phyloP scores from a whole-genome alignment of 53 echinoderm and acorn worm species.

The Mesocentrotus franciscanus region DNA sequence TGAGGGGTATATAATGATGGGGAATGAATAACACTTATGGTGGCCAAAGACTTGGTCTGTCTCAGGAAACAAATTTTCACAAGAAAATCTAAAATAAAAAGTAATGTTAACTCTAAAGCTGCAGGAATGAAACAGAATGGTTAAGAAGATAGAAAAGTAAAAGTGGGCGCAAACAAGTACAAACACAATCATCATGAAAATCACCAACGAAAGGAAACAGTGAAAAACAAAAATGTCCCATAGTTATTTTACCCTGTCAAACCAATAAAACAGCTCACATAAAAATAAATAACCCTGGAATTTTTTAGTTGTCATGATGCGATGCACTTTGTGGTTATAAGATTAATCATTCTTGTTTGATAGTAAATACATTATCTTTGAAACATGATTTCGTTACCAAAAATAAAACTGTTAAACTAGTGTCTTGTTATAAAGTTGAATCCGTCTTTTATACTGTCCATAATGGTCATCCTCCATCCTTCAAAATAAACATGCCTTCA shows the following conservation, averaged over 20 bases:
- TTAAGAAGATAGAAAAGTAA: neutral
- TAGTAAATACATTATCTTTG: neutral
- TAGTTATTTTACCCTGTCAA: conserved; percentile 7
- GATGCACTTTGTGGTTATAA: neutral
- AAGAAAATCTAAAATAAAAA: neutral
- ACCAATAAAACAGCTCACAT: neutral
- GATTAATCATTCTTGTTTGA: too few relatives aligned
- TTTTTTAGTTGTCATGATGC: neutral
- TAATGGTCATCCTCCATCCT: neutral
- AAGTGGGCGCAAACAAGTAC: neutral
- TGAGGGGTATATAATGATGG: neutral
- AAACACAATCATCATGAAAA: neutral
- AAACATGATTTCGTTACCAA: neutral
- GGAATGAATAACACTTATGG: neutral
- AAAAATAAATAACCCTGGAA: neutral
- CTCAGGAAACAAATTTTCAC: neutral
- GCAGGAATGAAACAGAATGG: neutral
- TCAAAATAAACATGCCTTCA: neutral
- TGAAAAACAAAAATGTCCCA: neutral
- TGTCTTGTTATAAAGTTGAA: neutral
- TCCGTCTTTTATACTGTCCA: neutral
- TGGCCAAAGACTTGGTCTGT: neutral
- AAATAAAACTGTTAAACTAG: neutral
- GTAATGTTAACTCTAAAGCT: neutral
- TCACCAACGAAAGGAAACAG: neutral